A percentile compares a stretch with the other conserved stretches of the same genome.
phyloP scores from a whole-genome alignment of 1,140 invertebrate genomes.

The Drosophila erecta region DNA sequence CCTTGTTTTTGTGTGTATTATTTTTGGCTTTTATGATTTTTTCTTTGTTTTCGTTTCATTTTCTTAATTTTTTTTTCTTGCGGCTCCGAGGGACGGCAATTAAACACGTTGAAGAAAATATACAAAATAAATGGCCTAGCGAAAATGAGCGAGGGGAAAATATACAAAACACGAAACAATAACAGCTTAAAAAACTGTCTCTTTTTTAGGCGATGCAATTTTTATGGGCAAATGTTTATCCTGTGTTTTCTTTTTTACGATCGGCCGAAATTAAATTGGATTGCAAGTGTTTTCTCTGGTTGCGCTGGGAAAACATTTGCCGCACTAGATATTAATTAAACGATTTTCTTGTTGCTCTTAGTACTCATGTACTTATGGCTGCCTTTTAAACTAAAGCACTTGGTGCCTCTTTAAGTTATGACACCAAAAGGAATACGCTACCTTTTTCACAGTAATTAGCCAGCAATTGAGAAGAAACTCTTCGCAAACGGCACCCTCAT shows the following conservation, averaged over 20 bases:
- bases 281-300: constrained; percentile 19
- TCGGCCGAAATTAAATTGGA: constrained; percentile 4
- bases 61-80: constrained; percentile 28
- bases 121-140: constrained; percentile 37
- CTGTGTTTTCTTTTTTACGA: constrained; percentile 11
- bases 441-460: constrained; percentile 26
- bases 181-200: constrained; percentile 44
- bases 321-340: constrained; percentile 13
- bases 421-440: too few species aligned
- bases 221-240: constrained; percentile 43
- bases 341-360: not conserved
- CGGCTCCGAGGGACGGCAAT: constrained; percentile 48
- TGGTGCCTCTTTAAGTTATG: too few species aligned
- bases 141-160: constrained; percentile 35
- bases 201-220: constrained; percentile 29
- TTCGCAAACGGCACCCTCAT: constrained; percentile 25
- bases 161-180: constrained; percentile 25
- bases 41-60: constrained; percentile 44
- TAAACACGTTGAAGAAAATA: constrained; percentile 51
- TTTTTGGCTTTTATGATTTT: constrained; percentile 45
- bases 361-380: too few species aligned
- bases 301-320: constrained; percentile 17
- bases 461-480: not conserved
- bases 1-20: constrained; percentile 51
- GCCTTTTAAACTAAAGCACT: too few species aligned